Conservation (phyloP, 2,797 vertebrate genomes). For the Benthosema pterotum region DNA sequence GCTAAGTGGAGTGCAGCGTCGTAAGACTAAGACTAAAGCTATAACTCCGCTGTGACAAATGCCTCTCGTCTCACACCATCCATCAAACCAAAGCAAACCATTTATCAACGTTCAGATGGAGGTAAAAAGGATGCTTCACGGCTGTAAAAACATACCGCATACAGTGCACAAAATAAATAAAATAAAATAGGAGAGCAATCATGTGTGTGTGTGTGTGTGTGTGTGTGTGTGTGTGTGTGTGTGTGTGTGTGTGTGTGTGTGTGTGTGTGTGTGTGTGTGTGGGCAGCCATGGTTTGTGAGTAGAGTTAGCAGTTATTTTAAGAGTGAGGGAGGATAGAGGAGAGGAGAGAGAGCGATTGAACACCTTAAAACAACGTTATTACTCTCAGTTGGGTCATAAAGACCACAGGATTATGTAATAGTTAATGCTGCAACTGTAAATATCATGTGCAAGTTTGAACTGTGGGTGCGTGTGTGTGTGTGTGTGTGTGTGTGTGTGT, state of each 20-base stretch:
- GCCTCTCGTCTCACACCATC: slow-evolving; percentile 29
- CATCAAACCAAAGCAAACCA: slow-evolving; percentile 42
- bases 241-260: slow-evolving; percentile 76
- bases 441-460: no score
- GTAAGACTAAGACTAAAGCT: slow-evolving; percentile 1
- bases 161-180: neutral
- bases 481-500: slow-evolving; percentile 8
- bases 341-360: neutral
- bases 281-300: slow-evolving; percentile 64
- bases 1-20: slow-evolving; percentile 40
- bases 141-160: slow-evolving; percentile 1
- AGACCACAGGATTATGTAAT: slow-evolving; percentile 37
- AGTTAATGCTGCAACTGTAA: slow-evolving; percentile 1
- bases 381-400: slow-evolving; percentile 45
- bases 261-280: slow-evolving; percentile 76
- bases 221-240: slow-evolving; percentile 76
- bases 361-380: slow-evolving; percentile 37
- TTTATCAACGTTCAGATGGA: slow-evolving; percentile 50
- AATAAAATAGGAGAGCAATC: neutral
- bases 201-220: slow-evolving; percentile 74
- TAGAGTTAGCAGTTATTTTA: slow-evolving; percentile 58
- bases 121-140: slow-evolving; percentile 42
- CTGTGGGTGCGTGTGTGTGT: slow-evolving; percentile 10
- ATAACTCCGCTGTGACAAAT: slow-evolving; percentile 45
- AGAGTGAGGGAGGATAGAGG: slow-evolving; percentile 54